phyloP scores from a whole-genome alignment of 2,113 vertebrate genomes.

The Psittacula cyanocephala region DNA sequence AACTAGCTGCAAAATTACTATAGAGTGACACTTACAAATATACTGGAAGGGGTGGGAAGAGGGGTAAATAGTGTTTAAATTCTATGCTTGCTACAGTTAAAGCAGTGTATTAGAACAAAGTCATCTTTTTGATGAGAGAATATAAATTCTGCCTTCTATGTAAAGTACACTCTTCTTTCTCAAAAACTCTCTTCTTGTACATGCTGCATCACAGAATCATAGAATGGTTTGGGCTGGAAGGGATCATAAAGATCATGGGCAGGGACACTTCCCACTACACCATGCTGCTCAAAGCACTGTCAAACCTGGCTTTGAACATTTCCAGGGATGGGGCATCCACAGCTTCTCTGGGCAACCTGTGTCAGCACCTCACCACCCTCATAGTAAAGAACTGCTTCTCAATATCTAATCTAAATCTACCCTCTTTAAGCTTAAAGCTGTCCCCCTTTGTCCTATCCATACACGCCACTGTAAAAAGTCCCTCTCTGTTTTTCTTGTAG shows the following conservation, averaged over 20 bases:
- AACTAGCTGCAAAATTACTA: background rate
- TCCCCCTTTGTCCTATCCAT: background rate
- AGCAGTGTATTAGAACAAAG: background rate
- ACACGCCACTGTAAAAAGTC: background rate
- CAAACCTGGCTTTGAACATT: background rate
- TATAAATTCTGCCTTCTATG: background rate
- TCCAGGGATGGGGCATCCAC: background rate
- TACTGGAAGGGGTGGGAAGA: background rate
- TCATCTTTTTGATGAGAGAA: background rate
- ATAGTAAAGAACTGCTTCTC: background rate
- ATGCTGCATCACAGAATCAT: accelerated
- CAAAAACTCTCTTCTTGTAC: background rate
- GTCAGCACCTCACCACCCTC: background rate
- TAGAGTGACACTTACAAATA: background rate
- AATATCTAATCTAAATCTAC: background rate
- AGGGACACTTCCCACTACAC: background rate
- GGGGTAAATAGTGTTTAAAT: background rate
- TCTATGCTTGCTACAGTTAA: background rate
- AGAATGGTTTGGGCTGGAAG: background rate
- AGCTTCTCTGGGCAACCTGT: background rate
- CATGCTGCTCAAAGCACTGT: background rate
- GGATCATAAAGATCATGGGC: background rate
- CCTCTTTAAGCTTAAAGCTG: background rate
- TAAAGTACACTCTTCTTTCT: background rate
- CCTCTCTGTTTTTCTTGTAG: background rate